A percentile compares a stretch with the other conserved stretches of the same genome.
These are phyloP conservation scores for Pantherophis vulpinus DNA, from an alignment of 2,797 vertebrate species.

Conservation along the genomic window DNA sequence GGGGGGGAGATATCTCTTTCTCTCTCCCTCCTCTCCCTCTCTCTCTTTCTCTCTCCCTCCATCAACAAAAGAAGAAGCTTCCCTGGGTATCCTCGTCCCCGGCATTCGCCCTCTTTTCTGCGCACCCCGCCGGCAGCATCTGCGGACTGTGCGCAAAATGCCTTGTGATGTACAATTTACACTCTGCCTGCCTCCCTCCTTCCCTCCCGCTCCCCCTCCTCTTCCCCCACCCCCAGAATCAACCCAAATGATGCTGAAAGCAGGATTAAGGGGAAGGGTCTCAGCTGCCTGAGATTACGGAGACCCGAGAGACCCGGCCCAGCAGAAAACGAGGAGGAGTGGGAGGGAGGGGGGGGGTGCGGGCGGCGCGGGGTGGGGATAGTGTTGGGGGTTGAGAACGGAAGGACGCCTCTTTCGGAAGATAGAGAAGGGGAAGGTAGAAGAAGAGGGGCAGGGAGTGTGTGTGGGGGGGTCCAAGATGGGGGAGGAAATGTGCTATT, in stretches of 20 bases:
- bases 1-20: neutral
- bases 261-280: constrained; percentile 13
- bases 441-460: neutral
- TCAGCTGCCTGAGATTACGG: constrained; percentile 3
- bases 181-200: neutral
- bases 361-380: neutral
- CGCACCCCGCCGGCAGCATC: neutral
- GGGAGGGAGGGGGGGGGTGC: too few relatives aligned
- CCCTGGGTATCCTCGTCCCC: neutral
- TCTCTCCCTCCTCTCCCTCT: neutral
- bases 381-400: too few relatives aligned
- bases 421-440: neutral
- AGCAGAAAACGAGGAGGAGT: neutral
- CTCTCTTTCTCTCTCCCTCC: neutral
- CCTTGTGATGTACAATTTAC: constrained; percentile 9
- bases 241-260: constrained; percentile 5
- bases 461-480: neutral
- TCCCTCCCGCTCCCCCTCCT: neutral
- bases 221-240: neutral
- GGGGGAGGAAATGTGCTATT: neutral
- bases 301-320: constrained; percentile 4
- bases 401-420: neutral
- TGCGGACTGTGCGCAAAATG: constrained; percentile 8
- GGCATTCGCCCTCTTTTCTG: neutral
- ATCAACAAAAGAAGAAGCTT: neutral